These are phyloP conservation scores for Rhineura floridana DNA, from an alignment of 2,113 vertebrate genomes.

Conservation along the genomic window DNA sequence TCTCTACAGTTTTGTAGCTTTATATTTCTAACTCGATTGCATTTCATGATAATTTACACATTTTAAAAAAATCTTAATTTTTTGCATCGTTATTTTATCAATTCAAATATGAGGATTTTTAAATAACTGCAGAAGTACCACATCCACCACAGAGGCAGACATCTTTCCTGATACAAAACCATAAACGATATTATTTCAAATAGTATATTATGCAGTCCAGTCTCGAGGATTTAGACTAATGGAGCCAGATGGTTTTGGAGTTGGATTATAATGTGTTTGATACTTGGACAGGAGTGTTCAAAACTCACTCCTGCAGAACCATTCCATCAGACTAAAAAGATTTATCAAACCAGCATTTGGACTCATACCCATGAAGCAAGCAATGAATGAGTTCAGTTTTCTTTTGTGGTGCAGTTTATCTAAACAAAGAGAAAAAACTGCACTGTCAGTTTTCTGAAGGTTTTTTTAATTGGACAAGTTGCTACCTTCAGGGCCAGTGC, in stretches of 20 bases:
- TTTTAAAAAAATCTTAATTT: not conserved
- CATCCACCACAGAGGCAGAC: too few species aligned
- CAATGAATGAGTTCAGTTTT: conserved; percentile 77
- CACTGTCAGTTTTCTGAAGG: conserved; percentile 67
- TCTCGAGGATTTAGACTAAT: too few species aligned
- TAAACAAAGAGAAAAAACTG: too few species aligned
- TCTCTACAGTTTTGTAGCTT: not conserved
- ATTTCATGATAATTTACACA: not conserved
- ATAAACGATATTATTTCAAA: too few species aligned
- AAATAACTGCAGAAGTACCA: too few species aligned
- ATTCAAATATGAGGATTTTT: too few species aligned
- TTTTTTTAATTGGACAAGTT: conserved; percentile 69
- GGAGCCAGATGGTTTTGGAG: too few species aligned
- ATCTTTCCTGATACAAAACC: too few species aligned
- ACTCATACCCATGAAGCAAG: conserved; percentile 77
- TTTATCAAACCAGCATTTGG: conserved; percentile 81
- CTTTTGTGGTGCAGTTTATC: conserved; percentile 73
- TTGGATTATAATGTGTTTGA: too few species aligned
- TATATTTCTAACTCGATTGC: not conserved
- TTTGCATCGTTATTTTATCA: not conserved
- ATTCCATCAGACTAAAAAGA: conserved; percentile 77
- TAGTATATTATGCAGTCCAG: too few species aligned
- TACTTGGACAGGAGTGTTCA: conserved; percentile 80
- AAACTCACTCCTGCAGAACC: conserved; percentile 78
- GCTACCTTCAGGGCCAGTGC: too few species aligned